These are phyloP conservation scores for Leptopilina boulardi DNA, from an alignment of 1,140 invertebrate genomes.

Conservation along the genomic window DNA sequence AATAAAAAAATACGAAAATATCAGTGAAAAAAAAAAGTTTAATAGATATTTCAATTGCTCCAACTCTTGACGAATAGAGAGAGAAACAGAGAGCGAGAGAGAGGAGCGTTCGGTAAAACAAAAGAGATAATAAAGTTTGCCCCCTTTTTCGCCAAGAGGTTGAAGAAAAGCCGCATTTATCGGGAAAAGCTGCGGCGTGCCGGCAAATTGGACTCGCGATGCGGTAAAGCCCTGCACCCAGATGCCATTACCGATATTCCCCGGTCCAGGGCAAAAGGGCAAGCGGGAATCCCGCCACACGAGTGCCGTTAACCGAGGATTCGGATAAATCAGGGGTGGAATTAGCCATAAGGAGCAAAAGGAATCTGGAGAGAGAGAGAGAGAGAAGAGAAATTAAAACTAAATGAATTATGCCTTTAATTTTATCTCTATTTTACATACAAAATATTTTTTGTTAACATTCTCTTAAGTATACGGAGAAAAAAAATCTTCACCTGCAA, in stretches of 20 bases:
- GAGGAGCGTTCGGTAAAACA: neutral
- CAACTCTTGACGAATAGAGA: neutral
- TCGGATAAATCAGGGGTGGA: neutral
- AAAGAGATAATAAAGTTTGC: constrained; percentile 22
- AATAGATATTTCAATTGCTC: neutral
- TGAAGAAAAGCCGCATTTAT: constrained; percentile 30
- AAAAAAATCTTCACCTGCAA: too few relatives aligned
- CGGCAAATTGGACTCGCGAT: constrained; percentile 24
- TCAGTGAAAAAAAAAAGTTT: neutral
- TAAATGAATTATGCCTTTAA: too few relatives aligned
- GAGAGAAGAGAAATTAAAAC: neutral
- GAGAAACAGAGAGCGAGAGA: too few relatives aligned
- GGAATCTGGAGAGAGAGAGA: neutral
- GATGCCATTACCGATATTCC: constrained; percentile 32
- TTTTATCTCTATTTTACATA: too few relatives aligned
- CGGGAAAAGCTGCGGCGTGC: constrained; percentile 27
- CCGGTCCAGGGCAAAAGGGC: constrained; percentile 8
- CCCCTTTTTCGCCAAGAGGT: neutral
- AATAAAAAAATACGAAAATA: neutral
- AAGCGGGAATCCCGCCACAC: neutral
- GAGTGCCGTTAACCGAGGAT: constrained; percentile 26
- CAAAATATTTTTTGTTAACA: too few relatives aligned
- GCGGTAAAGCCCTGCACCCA: constrained; percentile 25
- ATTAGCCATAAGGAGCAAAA: constrained; percentile 9
- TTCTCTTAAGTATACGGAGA: too few relatives aligned